Base-by-base conservation (phyloP, 2,797 vertebrate species). In the Bufotes viridis region DNA sequence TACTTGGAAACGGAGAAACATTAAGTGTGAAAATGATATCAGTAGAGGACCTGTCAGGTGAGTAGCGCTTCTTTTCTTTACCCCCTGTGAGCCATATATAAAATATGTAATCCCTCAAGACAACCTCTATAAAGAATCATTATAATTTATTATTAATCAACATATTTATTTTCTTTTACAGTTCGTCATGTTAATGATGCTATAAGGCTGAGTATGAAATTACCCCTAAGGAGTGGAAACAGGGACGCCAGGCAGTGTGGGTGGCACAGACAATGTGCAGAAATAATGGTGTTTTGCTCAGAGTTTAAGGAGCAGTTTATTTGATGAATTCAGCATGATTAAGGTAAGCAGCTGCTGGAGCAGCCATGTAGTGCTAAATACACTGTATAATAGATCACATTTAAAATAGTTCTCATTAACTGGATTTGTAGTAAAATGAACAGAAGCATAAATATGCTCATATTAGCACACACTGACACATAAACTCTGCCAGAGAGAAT, bases 381-480 rank as follows among this genome's bases (percentile, higher is more conserved):
- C 84, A 85, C 84, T 78, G 84, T 63, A 85, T 85, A 76, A 85
- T 85, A 85, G 29, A 85, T 78, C 74, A 85, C 60, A 51, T 78
- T 75, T 78, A 85, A 85, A 78, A 85, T 55, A 78, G 57, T 78
- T 85, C 84, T 85, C 74, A 85, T 85, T 85, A 85, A 85, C 61
- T 26, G 74, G 74, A 85, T 85, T 85, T 78, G 60, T 78, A 78
- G 60, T 85, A 65, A 85, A 67, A 65, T 5, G 74, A 78, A 67
- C 24, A 55, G 60, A 51, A 75, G 72, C 83, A 85, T 85, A 85
- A 85, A 85, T 85, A 78, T 85, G 72, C 34, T 26, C 83, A 60
- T 78, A 85, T 78, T 51, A 53, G 42, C 49, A 13, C 69, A 26
- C 42, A 14, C 60, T 78, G 84, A 78, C 84, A 85, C 29, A 24